Base-by-base conservation (phyloP, 2,797 vertebrate species). In the Micropoecilia bifurca region DNA sequence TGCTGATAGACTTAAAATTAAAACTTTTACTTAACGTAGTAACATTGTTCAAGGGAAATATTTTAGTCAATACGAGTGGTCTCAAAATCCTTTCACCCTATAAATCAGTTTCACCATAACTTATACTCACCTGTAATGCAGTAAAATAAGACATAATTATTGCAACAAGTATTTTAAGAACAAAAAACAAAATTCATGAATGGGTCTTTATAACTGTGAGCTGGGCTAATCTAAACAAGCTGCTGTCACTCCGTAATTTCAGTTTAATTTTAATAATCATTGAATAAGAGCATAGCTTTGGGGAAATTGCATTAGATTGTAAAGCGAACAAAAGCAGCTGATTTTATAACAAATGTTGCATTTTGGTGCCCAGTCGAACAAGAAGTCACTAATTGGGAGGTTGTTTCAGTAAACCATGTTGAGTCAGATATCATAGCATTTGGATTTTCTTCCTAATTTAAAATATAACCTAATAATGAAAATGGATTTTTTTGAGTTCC, bases 1-100 rank as follows among this genome's bases (percentile, higher is more conserved):
- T 46, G 41, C 4, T 41, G 77, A 87, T 76, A 22, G 68, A 76
- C 28, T 80, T 83, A 12, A 83, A 84, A 83, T 84, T 48, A 69
- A 88, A 83, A 80, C 41, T 33, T 47, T 10, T 46, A 45, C 48
- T 80, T 39, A 12, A 6, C 46, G 59, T 77, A 55, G 80, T 73
- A 47, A 47, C 22, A 28, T 45, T 69, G 9, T 73, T 28, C 73
- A 76, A 47, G 71, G 59, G 73, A 18, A 76, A 85, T 78, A 78
- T 80, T 57, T 78, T 53, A 78, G 20, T 81, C 28, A 41, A 87
- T 47, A 78, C 75, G 77, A n/a, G 72, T 39, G 5, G 18, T 73
- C 39, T 76, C n/a, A 66, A 77, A 82, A 83, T 36, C 43, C 18
- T 48, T 18, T 74, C 6, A 68, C 9, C 57, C n/a, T 69, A 77